These are phyloP conservation scores for Limanda limanda DNA, from an alignment of 2,113 vertebrate species.

Conservation along the genomic window DNA sequence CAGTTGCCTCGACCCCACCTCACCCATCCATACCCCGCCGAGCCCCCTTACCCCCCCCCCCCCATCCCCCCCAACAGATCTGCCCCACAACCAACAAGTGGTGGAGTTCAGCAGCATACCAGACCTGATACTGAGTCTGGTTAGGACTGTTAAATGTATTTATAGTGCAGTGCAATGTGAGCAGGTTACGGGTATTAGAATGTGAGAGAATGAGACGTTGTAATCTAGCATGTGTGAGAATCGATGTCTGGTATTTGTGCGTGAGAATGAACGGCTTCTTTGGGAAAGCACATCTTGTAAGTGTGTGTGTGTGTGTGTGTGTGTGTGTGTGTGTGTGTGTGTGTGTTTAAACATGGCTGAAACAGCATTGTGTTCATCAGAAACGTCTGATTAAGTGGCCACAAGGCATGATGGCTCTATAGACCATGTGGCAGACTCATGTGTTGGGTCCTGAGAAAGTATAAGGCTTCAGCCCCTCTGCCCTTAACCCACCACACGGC, in stretches of 20 bases:
- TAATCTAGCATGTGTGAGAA: constrained; percentile 54
- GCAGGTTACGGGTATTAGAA: constrained; percentile 51
- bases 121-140: constrained; percentile 49
- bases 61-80: constrained; percentile 26
- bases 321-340: constrained; percentile 12
- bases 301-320: constrained; percentile 11
- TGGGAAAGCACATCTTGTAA: background rate
- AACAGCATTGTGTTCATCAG: constrained; percentile 33
- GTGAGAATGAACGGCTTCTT: constrained; percentile 7
- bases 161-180: constrained; percentile 71
- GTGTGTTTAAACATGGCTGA: constrained; percentile 19
- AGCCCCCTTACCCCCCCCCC: background rate
- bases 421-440: constrained; percentile 37
- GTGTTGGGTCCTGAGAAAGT: constrained; percentile 37
- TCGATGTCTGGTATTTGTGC: constrained; percentile 37
- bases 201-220: constrained; percentile 46
- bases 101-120: constrained; percentile 55
- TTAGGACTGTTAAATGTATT: constrained; percentile 71
- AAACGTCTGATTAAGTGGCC: constrained; percentile 48
- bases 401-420: constrained; percentile 24
- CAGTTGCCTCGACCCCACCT: constrained; percentile 19
- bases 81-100: constrained; percentile 62
- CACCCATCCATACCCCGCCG: constrained; percentile 1
- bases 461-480: constrained; percentile 11
- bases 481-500: constrained; percentile 36